Conservation (phyloP, 2,113 vertebrate genomes). For the Myanophis thanlyinensis region DNA sequence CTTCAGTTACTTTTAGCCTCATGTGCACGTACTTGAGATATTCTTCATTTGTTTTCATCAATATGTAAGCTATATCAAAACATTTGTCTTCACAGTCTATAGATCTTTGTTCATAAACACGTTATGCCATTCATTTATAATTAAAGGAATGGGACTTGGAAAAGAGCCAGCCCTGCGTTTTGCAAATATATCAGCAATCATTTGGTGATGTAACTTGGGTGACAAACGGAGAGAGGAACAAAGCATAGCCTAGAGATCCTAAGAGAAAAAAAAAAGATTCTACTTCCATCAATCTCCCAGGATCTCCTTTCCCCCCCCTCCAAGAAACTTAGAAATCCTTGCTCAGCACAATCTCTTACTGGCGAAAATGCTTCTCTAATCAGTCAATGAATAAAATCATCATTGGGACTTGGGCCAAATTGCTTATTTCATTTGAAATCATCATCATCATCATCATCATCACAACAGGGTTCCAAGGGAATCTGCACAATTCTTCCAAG, state of each 20-base stretch:
- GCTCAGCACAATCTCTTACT: slow-evolving; percentile 14
- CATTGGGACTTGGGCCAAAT: slow-evolving; percentile 16
- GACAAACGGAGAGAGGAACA: not conserved
- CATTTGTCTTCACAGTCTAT: not conserved
- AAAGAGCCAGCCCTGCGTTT: not conserved
- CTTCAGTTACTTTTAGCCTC: not conserved
- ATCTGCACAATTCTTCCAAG: slow-evolving; percentile 20
- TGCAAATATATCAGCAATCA: not conserved
- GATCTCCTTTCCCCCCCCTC: not conserved
- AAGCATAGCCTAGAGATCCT: not conserved
- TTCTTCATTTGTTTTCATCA: not conserved
- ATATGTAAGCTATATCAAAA: not conserved
- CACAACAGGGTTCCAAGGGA: not conserved
- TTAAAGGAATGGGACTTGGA: not conserved
- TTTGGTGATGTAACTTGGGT: not conserved
- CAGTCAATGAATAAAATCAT: not conserved
- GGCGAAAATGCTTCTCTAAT: slow-evolving; percentile 1
- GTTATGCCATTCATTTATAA: not conserved
- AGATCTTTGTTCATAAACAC: not conserved
- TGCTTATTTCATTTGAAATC: slow-evolving; percentile 31
- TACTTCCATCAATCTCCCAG: not conserved
- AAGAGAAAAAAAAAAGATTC: not conserved
- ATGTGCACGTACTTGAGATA: not conserved
- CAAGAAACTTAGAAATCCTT: slow-evolving; percentile 5
- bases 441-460: too few relatives aligned